Base-by-base conservation (phyloP, 1,140 invertebrate species). In the Caenorhabditis latens region DNA sequence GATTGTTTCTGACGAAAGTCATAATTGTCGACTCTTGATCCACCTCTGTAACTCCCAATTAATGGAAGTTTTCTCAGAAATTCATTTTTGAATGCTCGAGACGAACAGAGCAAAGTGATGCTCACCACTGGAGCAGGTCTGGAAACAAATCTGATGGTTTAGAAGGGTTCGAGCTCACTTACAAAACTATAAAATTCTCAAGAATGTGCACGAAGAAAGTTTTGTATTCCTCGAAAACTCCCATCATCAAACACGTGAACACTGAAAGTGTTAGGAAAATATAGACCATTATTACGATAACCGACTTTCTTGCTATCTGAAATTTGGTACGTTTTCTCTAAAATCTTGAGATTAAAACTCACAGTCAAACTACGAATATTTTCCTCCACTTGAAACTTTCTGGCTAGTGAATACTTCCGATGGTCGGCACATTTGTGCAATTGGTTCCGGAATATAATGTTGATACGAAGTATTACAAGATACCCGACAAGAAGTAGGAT, bases 341-440 rank as follows among this genome's bases (percentile, higher is more conserved):
- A 63, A 63, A 24, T 46, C 13, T 43, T 24, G 14, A 42, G 7
- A 24, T 19, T 19, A 2, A 8, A 11, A 46, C 40, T 79, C 21
- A 71, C 67, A n/a, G 21, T 79, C 46, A 79, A 79, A 42, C 46
- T 50, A 9, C 71, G 19, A 50, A 79, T 79, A 32, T 79, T 79
- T 21, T 79, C 71, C 71, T 79, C 71, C 14, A 79, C 46, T 79
- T 79, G 71, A 79, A 79, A 79, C 46, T 50, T 48, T 1, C n/a
- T 50, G 1, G 71, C 71, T 9, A 79, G 19, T 24, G 71, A 13
- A 50, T 79, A 79, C 14, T 79, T 16, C 11, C 40, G 40, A 40
- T 67, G 63, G 14, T 46, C 46, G 40, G 4, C 16, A 46, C 19
- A 19, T 2, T 71, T 71, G 5, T 14, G 1, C 46, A 50, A 19